A percentile compares a stretch with the other conserved stretches of the same genome.
Evolutionary conservation across 2,888 invertebrate genomes (phyloP).

Genomic region (Drosophila falleni): DNA sequence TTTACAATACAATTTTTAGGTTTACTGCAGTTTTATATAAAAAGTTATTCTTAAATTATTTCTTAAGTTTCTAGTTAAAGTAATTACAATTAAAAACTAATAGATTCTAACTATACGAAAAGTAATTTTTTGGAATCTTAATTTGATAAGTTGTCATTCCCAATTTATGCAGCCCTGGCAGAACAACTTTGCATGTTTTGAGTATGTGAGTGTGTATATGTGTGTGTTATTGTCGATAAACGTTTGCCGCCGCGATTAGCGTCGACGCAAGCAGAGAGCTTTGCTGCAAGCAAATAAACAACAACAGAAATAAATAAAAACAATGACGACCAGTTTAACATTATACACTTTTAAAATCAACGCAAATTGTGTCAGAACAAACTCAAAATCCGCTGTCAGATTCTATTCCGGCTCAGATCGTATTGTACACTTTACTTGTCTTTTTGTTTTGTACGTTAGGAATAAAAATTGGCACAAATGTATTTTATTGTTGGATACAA

Average conservation of each 20-base stretch:
- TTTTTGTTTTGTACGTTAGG: slow-evolving; percentile 12
- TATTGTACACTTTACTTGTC: slow-evolving; percentile 1
- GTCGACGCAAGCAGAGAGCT: not conserved
- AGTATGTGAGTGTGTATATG: not conserved
- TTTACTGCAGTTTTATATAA: not conserved
- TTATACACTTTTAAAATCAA: not conserved
- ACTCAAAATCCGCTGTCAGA: slow-evolving; percentile 46
- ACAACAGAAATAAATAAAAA: slow-evolving; percentile 3
- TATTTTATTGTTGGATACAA: slow-evolving; percentile 43
- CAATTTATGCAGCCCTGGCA: slow-evolving; percentile 31
- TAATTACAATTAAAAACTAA: not conserved
- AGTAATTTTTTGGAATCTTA: not conserved
- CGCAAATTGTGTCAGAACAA: slow-evolving; percentile 30
- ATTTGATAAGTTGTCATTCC: not conserved
- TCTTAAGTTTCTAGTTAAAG: no score
- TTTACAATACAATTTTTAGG: slow-evolving; percentile 7
- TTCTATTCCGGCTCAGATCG: slow-evolving; percentile 1
- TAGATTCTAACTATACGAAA: no score
- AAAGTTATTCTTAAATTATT: no score
- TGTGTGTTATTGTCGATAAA: not conserved
- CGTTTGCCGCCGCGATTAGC: not conserved
- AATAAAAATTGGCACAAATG: slow-evolving; percentile 46
- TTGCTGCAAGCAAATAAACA: slow-evolving; percentile 16
- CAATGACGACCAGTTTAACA: not conserved
- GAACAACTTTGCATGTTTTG: not conserved